A percentile compares a stretch with the other conserved stretches of the same genome.
These are phyloP conservation scores for Plebejus argus DNA, from an alignment of 2,888 invertebrate genomes.

Conservation along the genomic window DNA sequence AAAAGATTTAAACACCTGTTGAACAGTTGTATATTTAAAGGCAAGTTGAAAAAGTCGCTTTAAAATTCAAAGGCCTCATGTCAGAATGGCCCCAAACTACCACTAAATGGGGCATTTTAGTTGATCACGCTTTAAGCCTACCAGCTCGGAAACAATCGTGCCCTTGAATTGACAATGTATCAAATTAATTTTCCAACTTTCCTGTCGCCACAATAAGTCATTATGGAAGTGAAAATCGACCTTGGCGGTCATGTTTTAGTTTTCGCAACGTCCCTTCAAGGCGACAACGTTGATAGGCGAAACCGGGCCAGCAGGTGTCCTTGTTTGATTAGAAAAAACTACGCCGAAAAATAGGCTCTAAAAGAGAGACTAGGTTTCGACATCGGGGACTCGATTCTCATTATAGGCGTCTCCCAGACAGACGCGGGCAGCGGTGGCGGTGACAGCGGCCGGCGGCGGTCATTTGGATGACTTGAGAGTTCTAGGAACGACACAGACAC, in stretches of 20 bases:
- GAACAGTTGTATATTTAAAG: too few species aligned
- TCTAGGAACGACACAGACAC: too few species aligned
- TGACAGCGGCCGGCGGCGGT: too few species aligned
- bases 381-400: not conserved
- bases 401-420: too few species aligned
- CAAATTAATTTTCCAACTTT: constrained; percentile 31
- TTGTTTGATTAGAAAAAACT: constrained; percentile 37
- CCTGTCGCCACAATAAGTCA: constrained; percentile 38
- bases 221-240: constrained; percentile 63
- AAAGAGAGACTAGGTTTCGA: constrained; percentile 30
- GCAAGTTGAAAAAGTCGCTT: too few species aligned
- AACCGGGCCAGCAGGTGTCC: constrained; percentile 48
- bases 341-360: constrained; percentile 32
- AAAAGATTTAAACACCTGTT: too few species aligned
- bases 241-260: constrained; percentile 64
- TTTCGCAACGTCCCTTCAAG: constrained; percentile 68
- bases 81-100: not conserved
- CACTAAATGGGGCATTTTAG: not conserved
- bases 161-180: constrained; percentile 24
- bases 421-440: too few species aligned
- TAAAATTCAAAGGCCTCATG: too few species aligned
- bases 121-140: not conserved
- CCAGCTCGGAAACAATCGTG: not conserved
- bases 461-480: too few species aligned
- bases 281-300: constrained; percentile 52